Base-by-base conservation (phyloP, 2,888 invertebrate genomes). In the Drosophila ustulata region DNA sequence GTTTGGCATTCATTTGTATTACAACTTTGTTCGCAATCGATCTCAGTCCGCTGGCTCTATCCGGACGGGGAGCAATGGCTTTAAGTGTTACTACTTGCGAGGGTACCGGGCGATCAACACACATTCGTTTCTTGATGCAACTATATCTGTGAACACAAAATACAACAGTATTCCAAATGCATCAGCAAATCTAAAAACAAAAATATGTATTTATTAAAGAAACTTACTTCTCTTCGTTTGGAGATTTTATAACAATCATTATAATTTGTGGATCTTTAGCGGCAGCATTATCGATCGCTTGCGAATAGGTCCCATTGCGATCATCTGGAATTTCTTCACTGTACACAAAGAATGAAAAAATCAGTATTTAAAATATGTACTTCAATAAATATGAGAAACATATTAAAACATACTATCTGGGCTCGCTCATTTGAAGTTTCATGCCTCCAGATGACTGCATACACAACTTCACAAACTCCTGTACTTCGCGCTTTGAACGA, bases 1-100 rank as follows among this genome's bases (percentile, higher is more conserved):
- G 92, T 93, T 99, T 99, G 84, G 97, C 97, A 90, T 97, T 97
- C 79, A 99, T 94, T 90, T 99, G 99, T 13, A 99, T 96, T 0
- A 96, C 97, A 0, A 99, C 95, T 93, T 99, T 99, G 0, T 98
- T 97, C 0, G 97, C 97, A 46, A 98, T 96, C 0, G 96, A 96
- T 95, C 96, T 95, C 0, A 94, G 93, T 67, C 90, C 67, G 91
- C 88, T 9, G 0, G 57, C 0, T 26, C 78, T 89, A 3, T 91
- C 90, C 80, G 75, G 93, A 85, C 90, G 94, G 92, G 85, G 93
- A 0, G 90, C 89, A 52, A 92, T 91, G 0, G 90, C 90, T 6
- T 82, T 82, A 7, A 89, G 18, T 0, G 91, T 90, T 0, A 94
- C 91, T 0, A 95, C 94, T 87, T 96, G 96, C 0, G 95, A 95